Base-by-base conservation (phyloP, 2,113 vertebrate genomes). In the Anhinga rufa region DNA sequence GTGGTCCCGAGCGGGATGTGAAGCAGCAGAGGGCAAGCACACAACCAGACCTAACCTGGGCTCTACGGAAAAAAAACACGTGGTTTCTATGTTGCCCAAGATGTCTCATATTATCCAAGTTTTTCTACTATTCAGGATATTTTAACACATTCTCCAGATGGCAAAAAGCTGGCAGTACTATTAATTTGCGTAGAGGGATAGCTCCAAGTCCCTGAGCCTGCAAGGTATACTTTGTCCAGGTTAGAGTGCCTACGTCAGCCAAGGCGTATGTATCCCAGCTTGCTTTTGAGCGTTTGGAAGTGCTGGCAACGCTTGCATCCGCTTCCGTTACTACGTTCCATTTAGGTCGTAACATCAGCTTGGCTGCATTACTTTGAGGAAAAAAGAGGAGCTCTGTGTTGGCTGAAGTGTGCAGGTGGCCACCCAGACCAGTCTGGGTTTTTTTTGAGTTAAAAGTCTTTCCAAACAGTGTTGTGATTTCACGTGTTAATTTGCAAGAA, bases 191-290 rank as follows among this genome's bases (percentile, higher is more conserved):
- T 1, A 49, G 20, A 80, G 28, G 57, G 38, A 69, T 6, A 87
- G 46, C 62, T 76, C 21, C 19, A 40, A 12, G 12, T 7, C 34
- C 74, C 57, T 12, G 4, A 57, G 36, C 14, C 44, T 21, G 16
- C 5, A 51, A 38, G 46, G 31, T 68, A 12, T 17, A 14, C 14
- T 54, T 85, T 36, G 24, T 29, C 13, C 25, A 55, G 55, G 48
- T 29, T 1, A 42, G 76, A 68, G 48, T 34, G 72, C 21, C 48
- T 52, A 12, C 2, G 1, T 26, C 48, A 64, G 76, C 64, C 44
- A 78, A 81, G 22, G 38, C 14, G 4, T 17, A 28, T 1, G 6
- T 42, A 9, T 15, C 58, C 12, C 2, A 0, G 4, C 48, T 55
- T 74, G 69, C 66, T 54, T 66, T 34, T 17, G n/a, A 36, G 18